Evolutionary conservation across 2,113 vertebrate species (phyloP).

Genomic region (Empidonax traillii): DNA sequence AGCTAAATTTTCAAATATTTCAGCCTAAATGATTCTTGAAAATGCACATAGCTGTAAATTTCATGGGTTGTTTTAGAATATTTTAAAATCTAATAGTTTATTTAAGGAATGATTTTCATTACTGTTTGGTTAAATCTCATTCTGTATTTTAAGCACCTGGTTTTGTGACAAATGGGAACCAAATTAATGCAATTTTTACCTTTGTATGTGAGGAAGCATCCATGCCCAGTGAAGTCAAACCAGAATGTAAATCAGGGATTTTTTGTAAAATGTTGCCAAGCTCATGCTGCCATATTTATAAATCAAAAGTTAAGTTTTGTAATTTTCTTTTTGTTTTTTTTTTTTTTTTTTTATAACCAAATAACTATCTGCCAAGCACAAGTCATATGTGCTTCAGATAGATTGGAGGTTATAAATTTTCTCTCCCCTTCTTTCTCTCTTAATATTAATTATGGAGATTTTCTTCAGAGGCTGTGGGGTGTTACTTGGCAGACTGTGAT

Average conservation of each 20-base stretch:
- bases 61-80: not conserved
- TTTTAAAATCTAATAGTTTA: not conserved
- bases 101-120: not conserved
- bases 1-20: not conserved
- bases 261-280: conserved; percentile 75
- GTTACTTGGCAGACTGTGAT: not conserved
- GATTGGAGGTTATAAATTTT: conserved; percentile 46
- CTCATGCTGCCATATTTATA: conserved; percentile 68
- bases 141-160: not conserved
- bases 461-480: not conserved
- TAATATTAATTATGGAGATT: not conserved
- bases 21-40: not conserved
- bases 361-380: conserved; percentile 69
- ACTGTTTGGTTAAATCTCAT: not conserved
- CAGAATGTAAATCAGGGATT: not conserved
- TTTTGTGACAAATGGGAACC: not conserved
- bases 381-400: conserved; percentile 67
- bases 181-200: not conserved
- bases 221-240: not conserved
- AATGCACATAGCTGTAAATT: not conserved
- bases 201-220: not conserved
- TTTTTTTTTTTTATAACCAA: not conserved
- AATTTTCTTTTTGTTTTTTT: not conserved
- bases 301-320: conserved; percentile 25
- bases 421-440: not conserved